These are phyloP conservation scores for Alethe castanea DNA, from an alignment of 2,113 vertebrate species.

Conservation along the genomic window DNA sequence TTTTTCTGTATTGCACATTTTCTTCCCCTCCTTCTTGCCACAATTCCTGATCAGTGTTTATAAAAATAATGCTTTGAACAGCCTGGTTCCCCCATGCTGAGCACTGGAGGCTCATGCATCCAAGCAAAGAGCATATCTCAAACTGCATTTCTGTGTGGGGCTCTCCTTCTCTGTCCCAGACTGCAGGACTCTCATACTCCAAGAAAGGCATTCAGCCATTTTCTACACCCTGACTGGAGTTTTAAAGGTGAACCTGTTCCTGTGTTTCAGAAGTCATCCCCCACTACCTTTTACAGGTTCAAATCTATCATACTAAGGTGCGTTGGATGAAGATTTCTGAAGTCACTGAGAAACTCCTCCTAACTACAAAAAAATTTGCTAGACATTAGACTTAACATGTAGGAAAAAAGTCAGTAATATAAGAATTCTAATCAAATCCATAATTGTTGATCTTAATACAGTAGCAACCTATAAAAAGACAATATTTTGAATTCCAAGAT, in stretches of 20 bases:
- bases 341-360: not conserved
- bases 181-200: not conserved
- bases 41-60: not conserved
- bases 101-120: not conserved
- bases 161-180: not conserved
- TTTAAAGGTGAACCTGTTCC: not conserved
- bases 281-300: not conserved
- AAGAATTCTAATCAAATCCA: not conserved
- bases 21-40: not conserved
- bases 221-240: not conserved
- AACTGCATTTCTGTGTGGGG: not conserved
- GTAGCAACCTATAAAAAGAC: not conserved
- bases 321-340: not conserved
- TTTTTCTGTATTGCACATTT: not conserved
- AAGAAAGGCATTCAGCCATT: not conserved
- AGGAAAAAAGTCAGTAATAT: not conserved
- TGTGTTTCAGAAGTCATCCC: not conserved
- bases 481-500: not conserved
- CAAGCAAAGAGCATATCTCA: not conserved
- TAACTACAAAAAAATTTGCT: not conserved
- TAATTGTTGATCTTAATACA: not conserved
- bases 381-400: not conserved
- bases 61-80: not conserved
- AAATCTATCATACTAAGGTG: not conserved
- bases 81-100: not conserved